A percentile compares a stretch with the other conserved stretches of the same genome.
These are phyloP conservation scores for Anabacerthia variegaticeps DNA, from an alignment of 2,797 vertebrate species.

Conservation along the genomic window DNA sequence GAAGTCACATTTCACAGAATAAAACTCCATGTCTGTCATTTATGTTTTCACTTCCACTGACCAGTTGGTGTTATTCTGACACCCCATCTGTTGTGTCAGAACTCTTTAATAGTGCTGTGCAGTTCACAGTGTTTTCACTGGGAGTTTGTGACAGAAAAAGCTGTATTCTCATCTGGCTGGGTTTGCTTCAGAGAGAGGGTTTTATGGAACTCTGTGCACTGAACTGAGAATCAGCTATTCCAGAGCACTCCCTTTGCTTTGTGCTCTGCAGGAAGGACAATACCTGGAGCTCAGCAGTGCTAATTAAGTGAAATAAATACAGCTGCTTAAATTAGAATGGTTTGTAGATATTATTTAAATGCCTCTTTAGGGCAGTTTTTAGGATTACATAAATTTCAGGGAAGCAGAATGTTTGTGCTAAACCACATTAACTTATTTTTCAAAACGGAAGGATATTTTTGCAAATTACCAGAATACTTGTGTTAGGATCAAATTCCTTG, in stretches of 20 bases:
- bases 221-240: neutral
- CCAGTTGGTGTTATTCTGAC: conserved; percentile 46
- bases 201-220: neutral
- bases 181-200: neutral
- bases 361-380: neutral
- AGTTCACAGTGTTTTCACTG: neutral
- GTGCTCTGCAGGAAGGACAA: neutral
- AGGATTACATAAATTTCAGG: neutral
- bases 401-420: neutral
- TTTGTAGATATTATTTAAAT: neutral
- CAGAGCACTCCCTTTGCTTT: neutral
- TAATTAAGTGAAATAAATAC: neutral
- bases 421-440: neutral
- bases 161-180: conserved; percentile 17
- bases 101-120: conserved; percentile 30
- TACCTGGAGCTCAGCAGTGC: neutral
- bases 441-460: neutral
- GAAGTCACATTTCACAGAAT: conserved; percentile 61
- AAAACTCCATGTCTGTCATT: conserved; percentile 34
- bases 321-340: neutral
- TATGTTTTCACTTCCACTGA: conserved; percentile 4
- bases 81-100: conserved; percentile 67
- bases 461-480: neutral
- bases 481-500: neutral
- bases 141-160: conserved; percentile 26